phyloP scores from a whole-genome alignment of 2,797 vertebrate genomes.

The Cetoscarus ocellatus region DNA sequence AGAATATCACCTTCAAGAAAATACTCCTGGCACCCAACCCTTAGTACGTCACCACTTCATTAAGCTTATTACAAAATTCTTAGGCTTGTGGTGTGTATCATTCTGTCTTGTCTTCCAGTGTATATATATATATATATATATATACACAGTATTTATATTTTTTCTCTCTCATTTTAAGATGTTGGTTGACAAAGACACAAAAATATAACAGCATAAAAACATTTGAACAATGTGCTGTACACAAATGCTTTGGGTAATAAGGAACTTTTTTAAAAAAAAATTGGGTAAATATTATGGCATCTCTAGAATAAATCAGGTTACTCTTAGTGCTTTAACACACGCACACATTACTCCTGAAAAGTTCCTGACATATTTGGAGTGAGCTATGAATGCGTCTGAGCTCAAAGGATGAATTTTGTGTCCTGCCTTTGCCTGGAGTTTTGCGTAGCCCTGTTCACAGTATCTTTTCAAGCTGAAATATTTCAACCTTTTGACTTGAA shows the following conservation, averaged over 20 bases:
- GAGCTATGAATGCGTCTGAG: too few relatives aligned
- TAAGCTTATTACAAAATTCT: conserved; percentile 8
- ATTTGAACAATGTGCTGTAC: conserved; percentile 44
- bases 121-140: too few relatives aligned
- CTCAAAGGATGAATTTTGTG: too few relatives aligned
- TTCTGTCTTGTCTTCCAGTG: too few relatives aligned
- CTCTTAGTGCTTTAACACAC: background rate
- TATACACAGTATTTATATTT: too few relatives aligned
- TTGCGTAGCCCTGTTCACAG: too few relatives aligned
- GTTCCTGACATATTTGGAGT: too few relatives aligned
- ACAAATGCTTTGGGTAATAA: conserved; percentile 35
- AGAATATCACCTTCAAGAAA: conserved; percentile 12
- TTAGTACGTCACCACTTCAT: conserved; percentile 13
- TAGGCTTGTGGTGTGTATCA: conserved; percentile 1
- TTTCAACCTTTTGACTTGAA: too few relatives aligned
- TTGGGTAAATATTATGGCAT: conserved; percentile 63
- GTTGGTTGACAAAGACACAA: conserved; percentile 15
- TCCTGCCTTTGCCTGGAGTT: too few relatives aligned
- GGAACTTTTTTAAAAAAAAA: conserved; percentile 32
- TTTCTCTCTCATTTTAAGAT: too few relatives aligned
- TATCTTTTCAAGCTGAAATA: too few relatives aligned
- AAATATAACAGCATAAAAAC: conserved; percentile 13
- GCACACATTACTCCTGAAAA: too few relatives aligned
- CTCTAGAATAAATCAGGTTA: conserved; percentile 45
- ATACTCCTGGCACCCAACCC: background rate